Conservation (phyloP, 2,797 vertebrate species). For the Moxostoma hubbsi region DNA sequence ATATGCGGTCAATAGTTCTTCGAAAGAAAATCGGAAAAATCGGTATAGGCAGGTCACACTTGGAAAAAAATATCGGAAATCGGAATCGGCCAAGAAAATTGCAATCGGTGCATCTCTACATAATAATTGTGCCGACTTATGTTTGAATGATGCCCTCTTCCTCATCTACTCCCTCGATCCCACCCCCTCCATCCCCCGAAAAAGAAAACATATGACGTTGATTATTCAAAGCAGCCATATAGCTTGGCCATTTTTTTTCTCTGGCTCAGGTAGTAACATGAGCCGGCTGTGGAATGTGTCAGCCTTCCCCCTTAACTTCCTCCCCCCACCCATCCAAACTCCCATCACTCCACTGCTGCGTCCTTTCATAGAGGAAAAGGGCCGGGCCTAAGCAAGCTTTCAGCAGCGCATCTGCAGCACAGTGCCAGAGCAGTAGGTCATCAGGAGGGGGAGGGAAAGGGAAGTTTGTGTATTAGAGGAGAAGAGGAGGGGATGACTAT, state of each 20-base stretch:
- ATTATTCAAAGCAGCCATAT: slow-evolving; percentile 29
- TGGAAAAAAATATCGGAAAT: too few relatives aligned
- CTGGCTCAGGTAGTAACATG: slow-evolving; percentile 73
- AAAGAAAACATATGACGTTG: neutral
- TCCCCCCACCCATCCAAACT: slow-evolving; percentile 22
- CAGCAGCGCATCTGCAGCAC: slow-evolving; percentile 49
- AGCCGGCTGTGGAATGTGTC: slow-evolving; percentile 75
- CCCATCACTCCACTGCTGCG: slow-evolving; percentile 52
- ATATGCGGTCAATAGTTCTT: too few relatives aligned
- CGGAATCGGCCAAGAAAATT: too few relatives aligned
- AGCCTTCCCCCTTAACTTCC: slow-evolving; percentile 53
- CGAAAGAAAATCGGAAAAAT: too few relatives aligned
- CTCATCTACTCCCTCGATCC: neutral
- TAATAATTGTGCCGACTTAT: neutral
- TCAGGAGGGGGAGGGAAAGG: slow-evolving; percentile 70
- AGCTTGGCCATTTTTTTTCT: slow-evolving; percentile 32
- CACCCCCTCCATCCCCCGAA: neutral
- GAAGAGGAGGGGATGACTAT: slow-evolving; percentile 66
- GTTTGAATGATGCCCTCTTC: neutral
- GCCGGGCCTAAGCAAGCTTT: slow-evolving; percentile 59
- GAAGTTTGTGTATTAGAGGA: slow-evolving; percentile 57
- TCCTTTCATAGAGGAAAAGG: slow-evolving; percentile 74
- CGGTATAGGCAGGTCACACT: too few relatives aligned
- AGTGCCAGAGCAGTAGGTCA: slow-evolving; percentile 63
- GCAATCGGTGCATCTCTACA: too few relatives aligned